phyloP scores from a whole-genome alignment of 2,888 invertebrate species.

The Clivina fossor region DNA sequence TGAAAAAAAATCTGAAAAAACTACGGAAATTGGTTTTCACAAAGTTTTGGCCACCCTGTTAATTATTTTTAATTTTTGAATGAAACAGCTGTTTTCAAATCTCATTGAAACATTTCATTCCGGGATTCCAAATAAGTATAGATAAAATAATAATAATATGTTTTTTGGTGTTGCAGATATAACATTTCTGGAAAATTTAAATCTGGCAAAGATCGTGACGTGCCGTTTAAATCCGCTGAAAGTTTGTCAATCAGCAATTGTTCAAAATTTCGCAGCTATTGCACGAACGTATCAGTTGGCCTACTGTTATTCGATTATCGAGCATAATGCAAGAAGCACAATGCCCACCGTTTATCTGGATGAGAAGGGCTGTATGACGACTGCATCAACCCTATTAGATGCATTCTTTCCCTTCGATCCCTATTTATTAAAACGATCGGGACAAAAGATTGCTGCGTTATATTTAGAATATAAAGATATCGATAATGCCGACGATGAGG shows the following conservation, averaged over 20 bases:
- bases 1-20: too few relatives aligned
- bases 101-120: neutral
- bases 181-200: slow-evolving; percentile 76
- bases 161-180: slow-evolving; percentile 62
- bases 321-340: slow-evolving; percentile 72
- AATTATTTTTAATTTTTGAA: neutral
- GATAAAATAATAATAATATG: slow-evolving; percentile 1
- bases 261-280: slow-evolving; percentile 78
- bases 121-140: neutral
- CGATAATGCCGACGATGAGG: slow-evolving; percentile 38
- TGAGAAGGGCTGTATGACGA: slow-evolving; percentile 50
- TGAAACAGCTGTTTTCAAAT: neutral
- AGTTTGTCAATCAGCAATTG: slow-evolving; percentile 75
- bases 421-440: slow-evolving; percentile 70
- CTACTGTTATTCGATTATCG: slow-evolving; percentile 88
- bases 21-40: too few relatives aligned
- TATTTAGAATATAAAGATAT: slow-evolving; percentile 54
- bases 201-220: slow-evolving; percentile 83
- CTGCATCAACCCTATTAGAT: slow-evolving; percentile 53
- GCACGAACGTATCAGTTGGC: slow-evolving; percentile 84
- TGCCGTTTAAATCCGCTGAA: slow-evolving; percentile 86
- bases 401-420: slow-evolving; percentile 92
- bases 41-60: too few relatives aligned
- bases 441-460: slow-evolving; percentile 51
- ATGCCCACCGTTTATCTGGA: slow-evolving; percentile 61